These are phyloP conservation scores for Gadus macrocephalus DNA, from an alignment of 2,113 vertebrate genomes.

Conservation along the genomic window DNA sequence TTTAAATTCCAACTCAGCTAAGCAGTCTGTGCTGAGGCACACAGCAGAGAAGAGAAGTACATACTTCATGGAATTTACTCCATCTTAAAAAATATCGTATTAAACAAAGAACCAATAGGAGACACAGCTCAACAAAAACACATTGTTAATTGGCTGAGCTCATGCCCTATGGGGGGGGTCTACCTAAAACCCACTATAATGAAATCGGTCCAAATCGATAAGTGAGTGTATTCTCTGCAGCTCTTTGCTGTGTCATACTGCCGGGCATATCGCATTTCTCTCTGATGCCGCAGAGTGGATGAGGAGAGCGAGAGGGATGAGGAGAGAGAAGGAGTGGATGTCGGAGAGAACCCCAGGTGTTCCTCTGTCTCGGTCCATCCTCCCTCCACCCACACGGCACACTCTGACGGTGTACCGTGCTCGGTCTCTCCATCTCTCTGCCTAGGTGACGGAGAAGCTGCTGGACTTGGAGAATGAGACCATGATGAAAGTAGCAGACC, in stretches of 20 bases:
- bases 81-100: no score
- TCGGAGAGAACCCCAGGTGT: slow-evolving; percentile 37
- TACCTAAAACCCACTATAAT: slow-evolving; percentile 7
- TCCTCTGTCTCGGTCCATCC: slow-evolving; percentile 25
- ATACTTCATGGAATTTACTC: no score
- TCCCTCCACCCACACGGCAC: slow-evolving; percentile 1
- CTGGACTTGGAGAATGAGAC: slow-evolving; percentile 96
- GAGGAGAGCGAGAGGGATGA: slow-evolving; percentile 12
- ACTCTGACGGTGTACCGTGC: neutral
- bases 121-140: no score
- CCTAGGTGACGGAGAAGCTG: slow-evolving; percentile 89
- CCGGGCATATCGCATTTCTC: slow-evolving; percentile 40
- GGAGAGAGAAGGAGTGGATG: slow-evolving; percentile 25
- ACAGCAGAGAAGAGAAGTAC: no score
- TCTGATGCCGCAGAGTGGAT: slow-evolving; percentile 49
- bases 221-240: slow-evolving; percentile 40
- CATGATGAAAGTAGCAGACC: slow-evolving; percentile 93
- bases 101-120: no score
- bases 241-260: slow-evolving; percentile 59
- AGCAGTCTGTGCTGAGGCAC: no score
- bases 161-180: neutral
- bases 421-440: slow-evolving; percentile 9
- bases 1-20: no score
- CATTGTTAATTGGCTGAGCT: no score
- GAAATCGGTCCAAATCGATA: slow-evolving; percentile 40